A percentile compares a stretch with the other conserved stretches of the same genome.
phyloP scores from a whole-genome alignment of 1,140 invertebrate genomes.

The Asobara japonica region DNA sequence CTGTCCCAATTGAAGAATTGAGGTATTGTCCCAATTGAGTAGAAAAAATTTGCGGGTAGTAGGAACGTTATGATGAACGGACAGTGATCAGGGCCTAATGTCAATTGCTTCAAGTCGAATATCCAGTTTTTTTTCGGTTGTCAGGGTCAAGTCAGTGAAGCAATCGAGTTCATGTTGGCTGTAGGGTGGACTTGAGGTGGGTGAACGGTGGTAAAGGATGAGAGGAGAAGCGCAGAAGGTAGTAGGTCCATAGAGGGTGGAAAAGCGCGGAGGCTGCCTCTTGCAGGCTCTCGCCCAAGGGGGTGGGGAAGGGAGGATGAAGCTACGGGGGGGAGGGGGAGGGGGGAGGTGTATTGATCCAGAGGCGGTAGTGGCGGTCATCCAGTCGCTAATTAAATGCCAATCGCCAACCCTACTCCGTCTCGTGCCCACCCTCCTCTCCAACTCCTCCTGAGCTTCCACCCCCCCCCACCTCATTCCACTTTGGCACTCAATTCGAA shows the following conservation, averaged over 20 bases:
- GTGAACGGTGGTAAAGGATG: not conserved
- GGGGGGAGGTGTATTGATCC: slow-evolving; percentile 61
- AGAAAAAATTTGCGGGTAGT: no score
- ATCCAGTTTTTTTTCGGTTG: not conserved
- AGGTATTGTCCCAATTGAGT: no score
- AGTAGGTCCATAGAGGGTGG: slow-evolving; percentile 38
- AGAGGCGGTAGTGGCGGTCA: slow-evolving; percentile 65
- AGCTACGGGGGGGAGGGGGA: slow-evolving; percentile 59
- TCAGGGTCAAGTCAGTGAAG: slow-evolving; percentile 34
- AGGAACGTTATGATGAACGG: no score
- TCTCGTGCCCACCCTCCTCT: slow-evolving; percentile 30
- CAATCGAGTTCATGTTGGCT: slow-evolving; percentile 45
- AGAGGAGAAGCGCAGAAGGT: not conserved
- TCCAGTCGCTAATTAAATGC: slow-evolving; percentile 67
- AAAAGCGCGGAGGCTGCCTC: slow-evolving; percentile 50
- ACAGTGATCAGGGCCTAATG: no score
- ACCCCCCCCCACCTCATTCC: slow-evolving; percentile 27
- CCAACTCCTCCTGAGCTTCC: slow-evolving; percentile 36
- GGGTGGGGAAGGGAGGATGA: slow-evolving; percentile 55
- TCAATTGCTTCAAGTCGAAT: no score
- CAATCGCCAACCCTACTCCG: slow-evolving; percentile 61
- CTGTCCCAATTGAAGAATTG: no score
- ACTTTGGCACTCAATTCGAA: slow-evolving; percentile 46
- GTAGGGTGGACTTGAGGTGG: slow-evolving; percentile 24
- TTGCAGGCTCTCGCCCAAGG: slow-evolving; percentile 61